Conservation (phyloP, 2,888 invertebrate species). For the Elegia similella region DNA sequence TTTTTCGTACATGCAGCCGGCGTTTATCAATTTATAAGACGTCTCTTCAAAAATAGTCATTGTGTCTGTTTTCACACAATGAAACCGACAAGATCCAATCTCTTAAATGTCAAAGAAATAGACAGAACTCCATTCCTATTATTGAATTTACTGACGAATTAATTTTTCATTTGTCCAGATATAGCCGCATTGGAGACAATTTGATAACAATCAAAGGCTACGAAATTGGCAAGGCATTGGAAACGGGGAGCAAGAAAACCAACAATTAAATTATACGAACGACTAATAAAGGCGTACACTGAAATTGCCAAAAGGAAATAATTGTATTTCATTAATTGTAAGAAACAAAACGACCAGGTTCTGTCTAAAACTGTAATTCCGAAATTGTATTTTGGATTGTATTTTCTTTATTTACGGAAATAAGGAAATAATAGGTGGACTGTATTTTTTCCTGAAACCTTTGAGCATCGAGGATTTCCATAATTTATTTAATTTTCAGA, state of each 20-base stretch:
- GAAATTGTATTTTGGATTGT: background rate
- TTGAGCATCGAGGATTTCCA: no score
- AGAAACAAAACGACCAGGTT: slow-evolving; percentile 1
- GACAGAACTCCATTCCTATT: no score
- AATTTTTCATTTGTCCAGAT: background rate
- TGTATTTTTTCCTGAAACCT: no score
- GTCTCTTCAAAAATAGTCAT: no score
- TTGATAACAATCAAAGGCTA: slow-evolving; percentile 12
- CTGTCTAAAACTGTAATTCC: background rate
- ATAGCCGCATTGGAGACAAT: slow-evolving; percentile 1
- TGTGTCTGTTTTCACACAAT: no score
- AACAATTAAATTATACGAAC: slow-evolving; percentile 14
- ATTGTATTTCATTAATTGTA: slow-evolving; percentile 12
- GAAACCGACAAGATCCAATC: no score
- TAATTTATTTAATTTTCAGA: no score
- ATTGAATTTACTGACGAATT: background rate
- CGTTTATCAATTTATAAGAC: no score
- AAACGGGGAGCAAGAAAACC: slow-evolving; percentile 8
- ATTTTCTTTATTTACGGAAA: background rate
- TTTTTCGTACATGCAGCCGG: no score
- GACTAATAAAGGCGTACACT: slow-evolving; percentile 10
- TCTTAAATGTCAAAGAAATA: no score
- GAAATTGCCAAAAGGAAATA: slow-evolving; percentile 9
- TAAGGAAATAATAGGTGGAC: background rate
- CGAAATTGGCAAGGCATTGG: slow-evolving; percentile 10